Evolutionary conservation across 2,797 vertebrate genomes (phyloP), one percentile per base, ranked within the genome.

Genomic region (Graptemys geographica): DNA sequence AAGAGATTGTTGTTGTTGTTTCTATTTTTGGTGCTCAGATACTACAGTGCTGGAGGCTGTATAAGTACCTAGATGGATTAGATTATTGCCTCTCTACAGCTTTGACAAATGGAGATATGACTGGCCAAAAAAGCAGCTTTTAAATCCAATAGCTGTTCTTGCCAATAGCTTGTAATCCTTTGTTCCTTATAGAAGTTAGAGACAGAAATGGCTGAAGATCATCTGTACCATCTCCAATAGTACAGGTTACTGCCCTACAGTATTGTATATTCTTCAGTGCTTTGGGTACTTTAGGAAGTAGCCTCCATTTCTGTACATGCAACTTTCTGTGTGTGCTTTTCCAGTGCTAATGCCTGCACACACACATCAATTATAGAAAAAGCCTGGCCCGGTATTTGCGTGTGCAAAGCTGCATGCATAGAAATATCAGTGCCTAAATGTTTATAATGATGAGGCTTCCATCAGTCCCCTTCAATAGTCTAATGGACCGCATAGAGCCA

Each of bases 271-370:
- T 59, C 27, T 65, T 87, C 55, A 27, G 27, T 49, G 15, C 74
- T 78, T 16, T 47, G 12, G 15, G 27, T 78, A 49, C 12, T 16
- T 47, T 8, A 85, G 13, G 12, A 33, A 57, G 52, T 31, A 80
- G 78, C 72, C 62, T 33, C 41, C 55, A 56, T 56, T 41, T 33
- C 84, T 76, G 5, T 5, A 6, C 74, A 31, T 69, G 37, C 86
- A 72, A 16, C 83, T 56, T 52, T 4, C 8, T 11, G 23, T 37
- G 1, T 0, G 0, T 2, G 11, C 10, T 27, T 74, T 79, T 25
- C 27, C 55, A 31, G 52, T 78, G 28, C 4, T 65, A 57, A 41
- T 82, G 51, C 31, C 83, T 31, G 27, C 78, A 15, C n/a, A 47
- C n/a, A 28, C 18, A 33, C 56, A 19, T 7, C 44, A 47, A 41